phyloP scores from a whole-genome alignment of 2,797 vertebrate species.

The Rallus crepitans region DNA sequence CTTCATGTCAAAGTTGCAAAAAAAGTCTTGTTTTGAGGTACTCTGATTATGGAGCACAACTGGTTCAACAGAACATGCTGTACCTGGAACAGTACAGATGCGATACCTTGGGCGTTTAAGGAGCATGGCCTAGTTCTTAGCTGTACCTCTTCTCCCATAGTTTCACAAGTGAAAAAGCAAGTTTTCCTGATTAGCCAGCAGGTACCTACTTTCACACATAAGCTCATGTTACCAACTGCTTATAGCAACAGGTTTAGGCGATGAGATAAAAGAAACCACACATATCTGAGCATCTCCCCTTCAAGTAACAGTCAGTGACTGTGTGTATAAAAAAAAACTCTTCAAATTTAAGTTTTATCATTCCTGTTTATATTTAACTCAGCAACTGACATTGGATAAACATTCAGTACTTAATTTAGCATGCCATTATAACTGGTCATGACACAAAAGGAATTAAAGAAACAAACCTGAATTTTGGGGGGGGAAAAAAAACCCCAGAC shows the following conservation, averaged over 20 bases:
- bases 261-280: neutral
- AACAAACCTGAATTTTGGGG: constrained; percentile 11
- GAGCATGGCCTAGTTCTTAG: neutral
- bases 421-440: constrained; percentile 23
- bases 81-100: neutral
- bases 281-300: neutral
- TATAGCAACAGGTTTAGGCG: neutral
- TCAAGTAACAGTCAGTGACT: neutral
- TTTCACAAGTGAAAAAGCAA: neutral
- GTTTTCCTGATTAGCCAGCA: neutral
- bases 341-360: constrained; percentile 31
- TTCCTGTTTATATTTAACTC: constrained; percentile 49
- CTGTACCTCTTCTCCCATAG: neutral
- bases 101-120: neutral
- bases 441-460: constrained; percentile 38
- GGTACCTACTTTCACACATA: neutral
- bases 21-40: neutral
- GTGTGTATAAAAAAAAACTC: neutral
- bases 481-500: neutral
- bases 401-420: constrained; percentile 47
- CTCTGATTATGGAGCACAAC: neutral
- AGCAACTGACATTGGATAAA: constrained; percentile 20
- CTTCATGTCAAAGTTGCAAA: neutral
- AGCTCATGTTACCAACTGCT: neutral
- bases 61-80: neutral